Evolutionary conservation across 2,888 invertebrate genomes (phyloP), one percentile per base, ranked within the genome.

Genomic region (Athetis lepigone): DNA sequence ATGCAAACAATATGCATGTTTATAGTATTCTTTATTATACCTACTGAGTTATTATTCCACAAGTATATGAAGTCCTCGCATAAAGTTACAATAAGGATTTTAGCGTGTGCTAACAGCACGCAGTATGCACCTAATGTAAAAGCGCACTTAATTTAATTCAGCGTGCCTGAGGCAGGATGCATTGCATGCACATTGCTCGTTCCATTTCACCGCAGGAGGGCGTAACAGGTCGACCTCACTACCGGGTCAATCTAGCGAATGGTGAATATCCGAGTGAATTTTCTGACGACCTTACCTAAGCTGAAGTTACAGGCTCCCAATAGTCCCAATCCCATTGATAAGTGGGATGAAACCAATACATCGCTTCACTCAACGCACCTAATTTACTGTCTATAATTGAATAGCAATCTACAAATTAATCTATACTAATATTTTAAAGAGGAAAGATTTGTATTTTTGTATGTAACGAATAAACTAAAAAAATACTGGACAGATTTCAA

Each of bases 221-320:
- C 90, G 90, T 91, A 90, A 90, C 91, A 91, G 87, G 90, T 90
- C 86, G 88, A 84, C 87, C 88, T 86, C 80, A 81, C 85, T 87
- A 82, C 82, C 85, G 84, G 88, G 88, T 90, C 88, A 88, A 79
- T 79, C 82, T 71, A 75, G 72, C 63, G 67, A 78, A 81, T 77
- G 73, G 77, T 75, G 70, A 75, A 77, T 69, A 72, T 63, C 59
- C 62, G 23, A 62, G 52, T 57, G 39, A 63, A 61, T 59, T 70
- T 70, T 71, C 58, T 67, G 54, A 55, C 77, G 70, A 55, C 42
- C 46, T 55, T 36, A 42, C 11, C 49, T 39, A 37, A 57, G 52
- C 57, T 65, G 52, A 54, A 57, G 56, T 71, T 75, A 70, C 52
- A 27, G 23, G 23, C 29, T 42, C 43, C 16, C 1, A 23, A 61